Percentiles rank a stretch among this genome's conserved stretches.
Conservation (phyloP, 2,113 vertebrate genomes). For the Lagopus muta region DNA sequence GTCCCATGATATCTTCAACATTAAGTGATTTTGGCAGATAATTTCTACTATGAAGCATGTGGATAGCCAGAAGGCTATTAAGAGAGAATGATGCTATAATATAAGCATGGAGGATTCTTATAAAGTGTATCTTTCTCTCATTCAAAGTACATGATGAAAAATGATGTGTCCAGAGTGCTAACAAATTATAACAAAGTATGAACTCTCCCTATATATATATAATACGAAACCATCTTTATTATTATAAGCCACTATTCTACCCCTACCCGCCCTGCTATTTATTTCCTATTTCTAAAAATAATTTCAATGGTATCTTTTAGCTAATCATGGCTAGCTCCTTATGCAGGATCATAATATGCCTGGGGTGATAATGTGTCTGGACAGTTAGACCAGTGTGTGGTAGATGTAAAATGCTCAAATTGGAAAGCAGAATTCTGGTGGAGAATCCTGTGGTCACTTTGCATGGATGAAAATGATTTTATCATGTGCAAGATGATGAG, state of each 20-base stretch:
- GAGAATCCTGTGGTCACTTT: neutral
- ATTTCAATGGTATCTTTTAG: slow-evolving; percentile 34
- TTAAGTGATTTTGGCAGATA: slow-evolving; percentile 66
- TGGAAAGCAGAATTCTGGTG: slow-evolving; percentile 23
- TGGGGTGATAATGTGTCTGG: slow-evolving; percentile 49
- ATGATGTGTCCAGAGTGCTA: slow-evolving; percentile 39
- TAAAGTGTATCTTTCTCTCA: slow-evolving; percentile 39
- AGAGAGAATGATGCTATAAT: slow-evolving; percentile 46
- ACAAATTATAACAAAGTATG: slow-evolving; percentile 38
- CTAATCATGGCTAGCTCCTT: slow-evolving; percentile 38
- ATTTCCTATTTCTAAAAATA: slow-evolving; percentile 57
- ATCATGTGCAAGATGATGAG: neutral
- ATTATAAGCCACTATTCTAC: neutral
- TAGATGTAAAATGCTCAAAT: slow-evolving; percentile 38
- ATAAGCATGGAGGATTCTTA: slow-evolving; percentile 39
- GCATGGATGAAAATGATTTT: neutral
- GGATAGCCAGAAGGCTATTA: slow-evolving; percentile 60
- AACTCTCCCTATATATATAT: neutral
- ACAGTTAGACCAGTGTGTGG: slow-evolving; percentile 41
- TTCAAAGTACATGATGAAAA: slow-evolving; percentile 53
- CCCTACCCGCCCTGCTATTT: neutral
- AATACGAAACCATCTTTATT: neutral
- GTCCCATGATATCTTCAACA: slow-evolving; percentile 48
- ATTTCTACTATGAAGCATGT: slow-evolving; percentile 58
- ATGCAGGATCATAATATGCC: slow-evolving; percentile 37